Evolutionary conservation across 2,888 invertebrate genomes (phyloP), one percentile per base, ranked within the genome.

Genomic region (Pecten maximus): DNA sequence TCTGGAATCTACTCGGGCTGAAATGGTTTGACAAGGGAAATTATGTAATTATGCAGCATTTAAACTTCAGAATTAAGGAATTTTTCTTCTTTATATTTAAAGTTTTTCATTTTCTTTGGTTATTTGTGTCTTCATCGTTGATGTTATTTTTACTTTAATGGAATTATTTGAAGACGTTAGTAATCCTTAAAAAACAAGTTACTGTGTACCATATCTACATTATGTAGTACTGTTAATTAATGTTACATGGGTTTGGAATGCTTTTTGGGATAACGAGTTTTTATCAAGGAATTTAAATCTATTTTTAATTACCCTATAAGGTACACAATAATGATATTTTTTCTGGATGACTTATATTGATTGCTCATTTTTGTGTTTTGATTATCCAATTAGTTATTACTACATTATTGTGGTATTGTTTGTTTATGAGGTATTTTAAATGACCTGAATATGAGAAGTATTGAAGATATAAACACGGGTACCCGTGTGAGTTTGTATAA

Each of bases 401-500:
- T 74, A 4, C 74, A 74, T 74, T 74, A 74, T 28, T 35, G 15
- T 28, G 28, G 74, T 74, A 10, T 35, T 74, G 35, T 54, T 54
- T 54, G 54, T 54, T 54, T 54, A 54, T n/a, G 23, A 54, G 54
- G 54, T 54, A 54, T 54, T 54, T n/a, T 74, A 28, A 28, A 74
- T 74, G 1, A 74, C 35, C 35, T 74, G 74, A 6, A 54, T 54
- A 54, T 23, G 54, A 28, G 74, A 74, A 74, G 74, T 74, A 74
- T 74, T 74, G 74, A 12, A 54, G 54, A 54, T 23, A 23, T 54
- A 54, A 54, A 28, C 74, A 35, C 74, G 2, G 74, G 4, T 74
- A 15, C 39, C 40, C 40, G 54, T 23, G 50, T 35, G 50, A 88
- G 40, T 50, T 48, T 88, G 88, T 50, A 74, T 74, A 74, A 74